Conservation (phyloP, 2,888 invertebrate species). For the Calameuta idolon region DNA sequence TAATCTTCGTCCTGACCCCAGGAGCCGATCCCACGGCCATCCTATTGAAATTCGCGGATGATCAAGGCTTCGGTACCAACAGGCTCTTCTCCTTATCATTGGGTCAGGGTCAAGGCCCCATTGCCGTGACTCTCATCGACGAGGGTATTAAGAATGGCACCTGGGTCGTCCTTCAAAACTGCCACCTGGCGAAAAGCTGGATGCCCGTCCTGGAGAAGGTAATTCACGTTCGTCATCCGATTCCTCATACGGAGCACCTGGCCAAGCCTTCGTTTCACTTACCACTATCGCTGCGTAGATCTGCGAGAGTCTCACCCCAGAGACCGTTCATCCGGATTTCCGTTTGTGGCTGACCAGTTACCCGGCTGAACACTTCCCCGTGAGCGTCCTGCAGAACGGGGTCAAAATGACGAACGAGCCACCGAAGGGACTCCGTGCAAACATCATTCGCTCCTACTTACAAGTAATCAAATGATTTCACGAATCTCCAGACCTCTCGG, state of each 20-base stretch:
- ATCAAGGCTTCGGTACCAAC: constrained; percentile 85
- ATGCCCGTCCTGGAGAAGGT: constrained; percentile 92
- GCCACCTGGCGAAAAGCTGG: constrained; percentile 94
- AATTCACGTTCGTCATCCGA: constrained; percentile 32
- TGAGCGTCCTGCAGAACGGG: constrained; percentile 90
- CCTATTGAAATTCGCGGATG: constrained; percentile 93
- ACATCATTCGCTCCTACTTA: constrained; percentile 84
- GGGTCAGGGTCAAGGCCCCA: constrained; percentile 93
- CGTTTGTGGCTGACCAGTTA: constrained; percentile 95
- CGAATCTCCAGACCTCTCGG: neutral
- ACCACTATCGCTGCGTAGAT: constrained; percentile 69
- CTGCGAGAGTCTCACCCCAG: constrained; percentile 84
- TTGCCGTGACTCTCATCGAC: constrained; percentile 87
- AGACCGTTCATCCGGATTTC: constrained; percentile 90
- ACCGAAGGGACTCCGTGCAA: constrained; percentile 88
- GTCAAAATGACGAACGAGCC: constrained; percentile 98
- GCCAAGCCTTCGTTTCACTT: neutral
- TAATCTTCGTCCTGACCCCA: constrained; percentile 92
- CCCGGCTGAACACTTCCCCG: constrained; percentile 91
- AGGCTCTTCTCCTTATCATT: constrained; percentile 85
- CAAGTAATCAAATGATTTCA: constrained; percentile 57
- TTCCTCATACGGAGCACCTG: neutral
- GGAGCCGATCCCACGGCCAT: constrained; percentile 94
- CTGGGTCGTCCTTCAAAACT: constrained; percentile 96
- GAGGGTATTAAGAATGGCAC: constrained; percentile 87